Evolutionary conservation across 64 coral and sea anemone species (phyloP), one percentile per base, ranked within the genome.

Genomic region (Trachythela sp.): DNA sequence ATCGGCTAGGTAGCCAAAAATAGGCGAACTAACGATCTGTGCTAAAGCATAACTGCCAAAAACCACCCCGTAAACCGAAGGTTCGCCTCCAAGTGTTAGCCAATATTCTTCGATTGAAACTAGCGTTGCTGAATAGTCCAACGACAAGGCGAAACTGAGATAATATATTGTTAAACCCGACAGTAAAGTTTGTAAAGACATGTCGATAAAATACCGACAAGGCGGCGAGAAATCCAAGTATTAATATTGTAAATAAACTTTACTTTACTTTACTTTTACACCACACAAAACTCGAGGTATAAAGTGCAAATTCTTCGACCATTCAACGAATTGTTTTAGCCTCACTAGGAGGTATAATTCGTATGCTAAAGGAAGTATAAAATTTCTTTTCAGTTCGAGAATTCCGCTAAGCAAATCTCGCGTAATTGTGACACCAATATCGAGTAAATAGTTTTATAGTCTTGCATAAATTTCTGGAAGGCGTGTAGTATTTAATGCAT

Each of bases 101-200:
- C 96, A 99, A 30, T 95, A 48, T 85, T 95, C 91, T 49, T 99
- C 72, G 20, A 94, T 86, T 15, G 93, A 92, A 34, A 93, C 84
- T 2, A 94, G 87, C 0, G 94, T 89, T 48, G 94, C 86, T 11
- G 96, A 99, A 70, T 99, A 99, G 75, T 99, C 91, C 48, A 99
- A 40, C 15, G 96, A 94, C 96, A 99, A 91, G 48, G 96, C 89
- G 42, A 99, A 99, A 54, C 91, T 94, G 70, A 95, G 91, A 72
- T 99, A 99, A 60, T 95, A 89, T 31, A 99, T 87, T 14, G 94
- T 88, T 10, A 80, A 39, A 15, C 75, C 75, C 4, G 75, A 80
- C 75, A 80, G 35, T 35, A 39, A 37, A 37, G 75, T 39, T 13
- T 39, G 31, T 37, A 80, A 30, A 20, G 75, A 80, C 75, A 80